These are phyloP conservation scores for Aphelenchoides bicaudatus DNA, from an alignment of 2,888 invertebrate species.

Conservation along the genomic window DNA sequence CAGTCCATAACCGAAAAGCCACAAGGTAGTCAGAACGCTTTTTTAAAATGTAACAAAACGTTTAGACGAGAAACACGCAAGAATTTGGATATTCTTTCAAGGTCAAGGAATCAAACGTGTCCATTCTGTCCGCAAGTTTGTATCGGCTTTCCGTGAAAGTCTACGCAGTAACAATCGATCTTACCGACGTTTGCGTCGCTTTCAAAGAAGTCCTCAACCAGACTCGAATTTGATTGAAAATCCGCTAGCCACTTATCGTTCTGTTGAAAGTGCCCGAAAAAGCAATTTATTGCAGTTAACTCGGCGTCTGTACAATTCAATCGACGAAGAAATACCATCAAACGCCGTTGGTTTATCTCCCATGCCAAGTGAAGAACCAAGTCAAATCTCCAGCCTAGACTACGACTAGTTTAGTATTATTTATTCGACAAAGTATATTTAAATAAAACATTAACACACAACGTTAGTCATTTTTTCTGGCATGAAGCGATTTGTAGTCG, in stretches of 20 bases:
- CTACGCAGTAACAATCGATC: not conserved
- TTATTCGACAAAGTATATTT: too few species aligned
- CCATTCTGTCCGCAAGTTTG: conserved; percentile 10
- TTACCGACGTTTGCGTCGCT: conserved; percentile 9
- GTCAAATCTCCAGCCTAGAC: too few species aligned
- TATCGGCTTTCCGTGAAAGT: not conserved
- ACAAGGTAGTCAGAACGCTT: not conserved
- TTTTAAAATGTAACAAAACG: not conserved
- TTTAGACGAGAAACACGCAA: conserved; percentile 13
- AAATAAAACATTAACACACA: too few species aligned
- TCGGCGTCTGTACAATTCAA: not conserved
- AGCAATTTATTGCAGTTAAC: not conserved
- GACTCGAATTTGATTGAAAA: conserved; percentile 1
- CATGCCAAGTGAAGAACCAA: too few species aligned
- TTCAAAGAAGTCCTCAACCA: not conserved
- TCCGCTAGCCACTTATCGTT: conserved; percentile 11
- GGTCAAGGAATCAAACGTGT: conserved; percentile 15
- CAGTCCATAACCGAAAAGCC: conserved; percentile 13
- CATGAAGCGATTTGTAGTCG: too few species aligned
- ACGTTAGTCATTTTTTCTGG: too few species aligned
- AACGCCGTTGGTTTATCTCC: too few species aligned
- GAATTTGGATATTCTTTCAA: conserved; percentile 18
- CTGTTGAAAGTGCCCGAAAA: conserved; percentile 2
- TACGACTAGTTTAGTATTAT: too few species aligned
- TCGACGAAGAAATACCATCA: conserved; percentile 9